phyloP scores from a whole-genome alignment of 2,113 vertebrate species.

The Carassius carassius region DNA sequence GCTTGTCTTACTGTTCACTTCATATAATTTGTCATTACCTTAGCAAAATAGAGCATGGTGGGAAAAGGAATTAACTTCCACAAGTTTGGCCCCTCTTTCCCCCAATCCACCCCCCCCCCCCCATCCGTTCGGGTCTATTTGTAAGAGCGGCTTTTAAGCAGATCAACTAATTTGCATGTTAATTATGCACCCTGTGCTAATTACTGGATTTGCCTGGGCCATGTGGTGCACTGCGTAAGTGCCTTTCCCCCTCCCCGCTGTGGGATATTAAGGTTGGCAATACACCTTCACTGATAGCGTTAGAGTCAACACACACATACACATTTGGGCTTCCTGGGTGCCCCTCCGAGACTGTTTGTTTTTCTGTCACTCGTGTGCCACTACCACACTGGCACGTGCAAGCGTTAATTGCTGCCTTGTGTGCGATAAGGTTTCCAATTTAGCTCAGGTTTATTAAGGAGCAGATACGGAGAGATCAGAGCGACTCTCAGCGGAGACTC shows the following conservation, averaged over 20 bases:
- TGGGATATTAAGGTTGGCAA: slow-evolving; percentile 53
- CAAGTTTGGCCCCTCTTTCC: slow-evolving; percentile 35
- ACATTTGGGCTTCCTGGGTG: slow-evolving; percentile 25
- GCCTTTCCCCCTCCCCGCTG: slow-evolving; percentile 55
- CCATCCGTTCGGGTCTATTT: slow-evolving; percentile 65
- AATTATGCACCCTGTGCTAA: slow-evolving; percentile 80
- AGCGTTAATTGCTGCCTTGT: slow-evolving; percentile 72
- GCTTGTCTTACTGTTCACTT: background rate
- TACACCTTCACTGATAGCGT: slow-evolving; percentile 56
- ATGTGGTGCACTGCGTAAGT: slow-evolving; percentile 60
- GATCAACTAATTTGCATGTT: slow-evolving; percentile 83
- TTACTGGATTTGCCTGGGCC: slow-evolving; percentile 76
- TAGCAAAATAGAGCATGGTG: slow-evolving; percentile 62
- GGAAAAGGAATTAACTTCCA: slow-evolving; percentile 25
- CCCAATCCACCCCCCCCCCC: slow-evolving; percentile 28
- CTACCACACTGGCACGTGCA: slow-evolving; percentile 67
- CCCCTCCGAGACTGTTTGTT: slow-evolving; percentile 70
- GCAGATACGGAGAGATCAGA: slow-evolving; percentile 42
- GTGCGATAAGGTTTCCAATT: slow-evolving; percentile 76
- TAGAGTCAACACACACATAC: slow-evolving; percentile 29
- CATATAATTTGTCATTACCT: slow-evolving; percentile 50
- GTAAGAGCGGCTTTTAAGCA: slow-evolving; percentile 74
- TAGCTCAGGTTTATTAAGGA: slow-evolving; percentile 71
- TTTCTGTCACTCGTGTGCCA: slow-evolving; percentile 67
- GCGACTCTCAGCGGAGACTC: slow-evolving; percentile 54